Percentiles rank a stretch among this genome's conserved stretches.
Evolutionary conservation across 2,888 invertebrate species (phyloP).

Genomic region (Diaprepes abbreviatus): DNA sequence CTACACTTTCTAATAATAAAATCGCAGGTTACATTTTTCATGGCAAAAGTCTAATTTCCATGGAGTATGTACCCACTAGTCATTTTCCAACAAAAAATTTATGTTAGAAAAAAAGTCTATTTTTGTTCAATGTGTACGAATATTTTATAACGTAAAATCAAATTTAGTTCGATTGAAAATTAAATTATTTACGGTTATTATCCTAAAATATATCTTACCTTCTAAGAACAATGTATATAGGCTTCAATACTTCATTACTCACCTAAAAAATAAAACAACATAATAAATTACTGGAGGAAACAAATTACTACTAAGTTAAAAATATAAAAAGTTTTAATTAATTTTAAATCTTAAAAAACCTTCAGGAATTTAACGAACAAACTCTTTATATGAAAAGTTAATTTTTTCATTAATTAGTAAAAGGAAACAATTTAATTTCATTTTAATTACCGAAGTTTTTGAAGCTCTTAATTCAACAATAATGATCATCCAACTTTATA

Average conservation of each 20-base stretch:
- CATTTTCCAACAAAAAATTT: too few relatives aligned
- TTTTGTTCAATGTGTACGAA: too few relatives aligned
- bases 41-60: too few relatives aligned
- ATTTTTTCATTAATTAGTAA: background rate
- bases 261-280: background rate
- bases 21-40: too few relatives aligned
- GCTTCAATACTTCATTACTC: background rate
- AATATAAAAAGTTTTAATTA: conserved; percentile 3
- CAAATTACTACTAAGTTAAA: background rate
- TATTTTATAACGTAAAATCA: too few relatives aligned
- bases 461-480: background rate
- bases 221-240: background rate
- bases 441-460: background rate
- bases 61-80: too few relatives aligned
- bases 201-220: too few relatives aligned
- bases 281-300: background rate
- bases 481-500: background rate
- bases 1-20: too few relatives aligned
- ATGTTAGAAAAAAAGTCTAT: too few relatives aligned
- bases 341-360: conserved; percentile 2
- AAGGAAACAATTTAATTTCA: background rate
- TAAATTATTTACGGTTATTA: background rate
- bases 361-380: background rate
- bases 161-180: too few relatives aligned
- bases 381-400: background rate